Percentiles rank a stretch among this genome's conserved stretches.
phyloP scores from a whole-genome alignment of 92 coral and sea anemone species.

The Porites evermanni region DNA sequence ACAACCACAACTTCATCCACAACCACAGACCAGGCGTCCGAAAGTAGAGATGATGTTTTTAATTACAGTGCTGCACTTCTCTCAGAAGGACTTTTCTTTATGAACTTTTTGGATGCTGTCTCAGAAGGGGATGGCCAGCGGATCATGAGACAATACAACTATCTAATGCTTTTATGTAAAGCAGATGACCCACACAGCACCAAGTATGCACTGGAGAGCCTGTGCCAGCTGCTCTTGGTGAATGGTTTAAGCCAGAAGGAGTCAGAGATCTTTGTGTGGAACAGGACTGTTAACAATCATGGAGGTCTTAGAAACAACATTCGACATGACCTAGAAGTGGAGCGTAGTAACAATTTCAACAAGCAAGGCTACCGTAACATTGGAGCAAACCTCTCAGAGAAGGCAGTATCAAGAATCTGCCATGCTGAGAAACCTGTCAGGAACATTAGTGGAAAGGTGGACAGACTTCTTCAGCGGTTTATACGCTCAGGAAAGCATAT shows the following conservation, averaged over 20 bases:
- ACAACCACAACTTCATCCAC: not conserved
- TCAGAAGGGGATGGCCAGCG: constrained; percentile 55
- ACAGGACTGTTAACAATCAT: too few species aligned
- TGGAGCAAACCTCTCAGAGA: constrained; percentile 41
- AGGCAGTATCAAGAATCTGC: constrained; percentile 52
- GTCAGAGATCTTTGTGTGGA: not conserved
- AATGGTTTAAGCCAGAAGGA: constrained; percentile 33
- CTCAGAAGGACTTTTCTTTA: constrained; percentile 49
- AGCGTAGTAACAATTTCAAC: not conserved
- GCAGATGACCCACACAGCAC: constrained; percentile 47
- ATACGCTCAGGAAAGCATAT: constrained; percentile 45
- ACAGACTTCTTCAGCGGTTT: constrained; percentile 40
- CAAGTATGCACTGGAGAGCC: constrained; percentile 41
- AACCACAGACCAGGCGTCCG: not conserved
- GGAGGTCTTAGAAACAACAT: too few species aligned
- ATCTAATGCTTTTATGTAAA: constrained; percentile 53
- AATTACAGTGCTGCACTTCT: constrained; percentile 53
- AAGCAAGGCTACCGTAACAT: constrained; percentile 51
- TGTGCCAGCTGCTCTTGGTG: constrained; percentile 26
- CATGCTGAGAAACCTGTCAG: constrained; percentile 53
- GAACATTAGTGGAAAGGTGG: constrained; percentile 31
- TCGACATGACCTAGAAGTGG: too few species aligned
- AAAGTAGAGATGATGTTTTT: constrained; percentile 31
- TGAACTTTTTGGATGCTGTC: constrained; percentile 49
- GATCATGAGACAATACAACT: constrained; percentile 59